Percentiles rank a stretch among this genome's conserved stretches.
Conservation (phyloP, 35 echinoderm and acorn worm genomes). For the Holothuria glaberrima region DNA sequence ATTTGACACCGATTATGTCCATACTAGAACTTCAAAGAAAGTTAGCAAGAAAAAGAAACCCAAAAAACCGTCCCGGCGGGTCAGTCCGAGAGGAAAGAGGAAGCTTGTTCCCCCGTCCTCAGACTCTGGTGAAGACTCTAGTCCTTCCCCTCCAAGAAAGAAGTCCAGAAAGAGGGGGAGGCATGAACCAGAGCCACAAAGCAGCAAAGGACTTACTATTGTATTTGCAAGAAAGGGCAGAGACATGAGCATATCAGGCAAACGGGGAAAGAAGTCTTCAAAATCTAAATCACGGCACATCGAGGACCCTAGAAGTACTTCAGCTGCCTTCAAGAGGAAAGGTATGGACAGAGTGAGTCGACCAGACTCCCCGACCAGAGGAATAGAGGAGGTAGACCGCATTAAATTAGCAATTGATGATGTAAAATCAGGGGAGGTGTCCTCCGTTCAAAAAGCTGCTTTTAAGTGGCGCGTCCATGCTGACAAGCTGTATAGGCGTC, state of each 20-base stretch:
- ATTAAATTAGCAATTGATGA: conserved; percentile 66
- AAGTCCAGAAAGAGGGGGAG: conserved; percentile 6
- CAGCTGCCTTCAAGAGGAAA: conserved; percentile 40
- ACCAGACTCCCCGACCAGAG: conserved; percentile 43
- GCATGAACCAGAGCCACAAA: neutral
- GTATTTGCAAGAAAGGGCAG: conserved; percentile 45
- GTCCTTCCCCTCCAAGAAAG: conserved; percentile 12
- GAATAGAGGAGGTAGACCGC: conserved; percentile 60
- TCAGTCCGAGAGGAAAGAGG: conserved; percentile 18
- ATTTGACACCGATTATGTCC: conserved; percentile 41
- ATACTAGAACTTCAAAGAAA: conserved; percentile 8
- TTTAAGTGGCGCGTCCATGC: conserved; percentile 67
- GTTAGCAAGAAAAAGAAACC: conserved; percentile 38
- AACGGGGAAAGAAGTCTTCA: conserved; percentile 32
- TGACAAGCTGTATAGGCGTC: conserved; percentile 54
- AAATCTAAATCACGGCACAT: neutral
- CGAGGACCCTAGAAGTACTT: conserved; percentile 39
- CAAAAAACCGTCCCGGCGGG: conserved; percentile 9
- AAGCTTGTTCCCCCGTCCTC: neutral
- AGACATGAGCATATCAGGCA: conserved; percentile 27
- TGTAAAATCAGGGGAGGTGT: conserved; percentile 21
- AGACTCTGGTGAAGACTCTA: conserved; percentile 3
- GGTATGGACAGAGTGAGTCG: conserved; percentile 49
- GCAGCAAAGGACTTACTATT: conserved; percentile 39
- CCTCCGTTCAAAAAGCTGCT: conserved; percentile 53